Percentiles rank a stretch among this genome's conserved stretches.
phyloP scores from a whole-genome alignment of 2,888 invertebrate genomes.

The Punctoribates punctum region DNA sequence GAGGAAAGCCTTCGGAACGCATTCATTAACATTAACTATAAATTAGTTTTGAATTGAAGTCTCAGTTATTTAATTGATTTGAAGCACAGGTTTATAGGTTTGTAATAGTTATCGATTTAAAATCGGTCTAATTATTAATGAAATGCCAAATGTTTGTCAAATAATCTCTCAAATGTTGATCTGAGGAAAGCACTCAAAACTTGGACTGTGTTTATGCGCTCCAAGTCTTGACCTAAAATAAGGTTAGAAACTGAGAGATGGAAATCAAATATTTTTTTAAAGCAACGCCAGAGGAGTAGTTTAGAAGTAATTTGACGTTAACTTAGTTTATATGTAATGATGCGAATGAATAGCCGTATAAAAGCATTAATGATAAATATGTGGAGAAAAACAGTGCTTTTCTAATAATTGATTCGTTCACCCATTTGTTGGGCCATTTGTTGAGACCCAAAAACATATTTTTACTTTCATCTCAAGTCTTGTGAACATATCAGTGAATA shows the following conservation, averaged over 20 bases:
- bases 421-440: neutral
- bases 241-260: constrained; percentile 28
- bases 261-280: constrained; percentile 34
- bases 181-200: neutral
- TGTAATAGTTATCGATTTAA: neutral
- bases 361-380: neutral
- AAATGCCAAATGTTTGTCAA: neutral
- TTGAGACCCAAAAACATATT: no score
- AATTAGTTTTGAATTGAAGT: neutral
- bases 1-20: neutral
- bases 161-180: neutral
- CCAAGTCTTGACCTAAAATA: constrained; percentile 31
- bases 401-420: constrained; percentile 10
- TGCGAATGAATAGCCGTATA: constrained; percentile 18
- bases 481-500: no score
- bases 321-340: constrained; percentile 24
- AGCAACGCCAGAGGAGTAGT: constrained; percentile 31
- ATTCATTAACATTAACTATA: neutral
- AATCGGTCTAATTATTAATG: neutral
- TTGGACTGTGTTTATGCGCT: neutral
- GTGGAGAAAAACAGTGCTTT: neutral
- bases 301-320: constrained; percentile 13
- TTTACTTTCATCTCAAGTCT: no score
- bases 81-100: neutral
- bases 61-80: neutral